Base-by-base conservation (phyloP, 2,888 invertebrate genomes). In the Lumbricus terrestris region DNA sequence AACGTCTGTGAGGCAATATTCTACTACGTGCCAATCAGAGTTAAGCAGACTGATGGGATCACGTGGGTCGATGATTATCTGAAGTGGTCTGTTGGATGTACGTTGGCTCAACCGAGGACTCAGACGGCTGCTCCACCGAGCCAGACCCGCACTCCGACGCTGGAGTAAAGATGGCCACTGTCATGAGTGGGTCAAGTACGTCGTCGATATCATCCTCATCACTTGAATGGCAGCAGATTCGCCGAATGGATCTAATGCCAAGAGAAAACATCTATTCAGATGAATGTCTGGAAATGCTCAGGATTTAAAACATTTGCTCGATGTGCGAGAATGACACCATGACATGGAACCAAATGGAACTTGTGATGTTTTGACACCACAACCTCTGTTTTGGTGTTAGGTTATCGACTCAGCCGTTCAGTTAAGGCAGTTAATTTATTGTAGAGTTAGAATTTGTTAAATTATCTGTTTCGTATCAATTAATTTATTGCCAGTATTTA, bases 11-110 rank as follows among this genome's bases (percentile, higher is more conserved):
- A 88, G 33, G 0, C 23, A 18, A n/a, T 88, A 40, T 40, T n/a
- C 29, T 40, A 88, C 47, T 37, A 42, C 37, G 88, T 88, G 23
- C 88, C 88, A 37, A 37, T 88, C 42, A 88, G 8, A 37, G 23
- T 23, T 20, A 88, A 47, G 33, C 4, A 40, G 37, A 88, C 33
- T 20, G 88, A 42, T 1, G 37, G 16, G 35, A 33, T 85, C 85
- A 40, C 88, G 88, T 88, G 88, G 88, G n/a, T 20, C 42, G 88
- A 88, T 33, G 42, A 40, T 20, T 88, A n/a, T n/a, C 23, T 34
- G 42, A 88, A 23, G 38, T 34, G 33, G 37, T n/a, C 29, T 23
- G 88, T 88, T 34, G 88, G 88, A 13, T 88, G 88, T n/a, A 47
- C 88, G n/a, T 38, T 88, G 29, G 47, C 37, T 38, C 23, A 23